Conservation (phyloP, 2,113 vertebrate genomes). For the Lamprotornis superbus region DNA sequence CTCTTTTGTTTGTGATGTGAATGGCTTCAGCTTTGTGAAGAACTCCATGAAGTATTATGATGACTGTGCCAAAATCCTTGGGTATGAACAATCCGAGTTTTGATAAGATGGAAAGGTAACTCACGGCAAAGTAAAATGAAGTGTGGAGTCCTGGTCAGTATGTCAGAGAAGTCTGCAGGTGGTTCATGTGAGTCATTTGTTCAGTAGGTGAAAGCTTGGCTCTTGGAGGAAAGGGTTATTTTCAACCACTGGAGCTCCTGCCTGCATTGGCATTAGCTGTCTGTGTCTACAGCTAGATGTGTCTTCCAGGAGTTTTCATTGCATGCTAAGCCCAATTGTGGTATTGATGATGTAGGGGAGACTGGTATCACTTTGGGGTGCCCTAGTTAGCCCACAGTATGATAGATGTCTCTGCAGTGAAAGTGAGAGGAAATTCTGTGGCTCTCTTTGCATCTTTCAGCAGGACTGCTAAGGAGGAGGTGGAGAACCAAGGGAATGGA, state of each 20-base stretch:
- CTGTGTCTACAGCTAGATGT: background rate
- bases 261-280: background rate
- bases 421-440: background rate
- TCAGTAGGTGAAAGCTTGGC: background rate
- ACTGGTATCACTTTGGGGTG: background rate
- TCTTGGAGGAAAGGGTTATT: background rate
- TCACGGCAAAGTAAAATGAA: background rate
- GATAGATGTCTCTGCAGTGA: background rate
- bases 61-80: slow-evolving; percentile 97
- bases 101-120: background rate
- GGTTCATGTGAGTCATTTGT: background rate
- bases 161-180: background rate
- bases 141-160: background rate
- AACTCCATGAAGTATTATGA: slow-evolving; percentile 99
- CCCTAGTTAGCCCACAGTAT: background rate
- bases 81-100: slow-evolving; percentile 72
- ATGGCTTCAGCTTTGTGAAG: slow-evolving; percentile 98
- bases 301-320: background rate
- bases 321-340: background rate
- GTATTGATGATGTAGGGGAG: background rate
- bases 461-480: background rate
- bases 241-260: background rate
- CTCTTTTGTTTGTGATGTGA: slow-evolving; percentile 97
- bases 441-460: background rate
- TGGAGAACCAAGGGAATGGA: background rate